A percentile compares a stretch with the other conserved stretches of the same genome.
Evolutionary conservation across 2,888 invertebrate genomes (phyloP).

Genomic region (Thereva nobilitata): DNA sequence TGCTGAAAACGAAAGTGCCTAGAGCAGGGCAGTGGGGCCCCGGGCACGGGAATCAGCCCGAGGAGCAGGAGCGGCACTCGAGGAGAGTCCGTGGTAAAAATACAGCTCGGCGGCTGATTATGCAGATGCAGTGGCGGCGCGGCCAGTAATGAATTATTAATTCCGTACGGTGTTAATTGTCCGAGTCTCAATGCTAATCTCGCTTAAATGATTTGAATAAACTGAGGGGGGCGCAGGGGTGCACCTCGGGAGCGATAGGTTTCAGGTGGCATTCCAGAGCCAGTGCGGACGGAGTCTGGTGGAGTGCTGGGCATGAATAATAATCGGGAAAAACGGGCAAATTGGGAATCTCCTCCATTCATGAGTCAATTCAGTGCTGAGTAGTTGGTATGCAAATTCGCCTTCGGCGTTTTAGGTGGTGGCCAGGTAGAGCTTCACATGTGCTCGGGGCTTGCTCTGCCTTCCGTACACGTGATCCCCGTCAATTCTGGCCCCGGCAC

Average conservation of each 20-base stretch:
- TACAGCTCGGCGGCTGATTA: conserved; percentile 5
- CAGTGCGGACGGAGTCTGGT: not conserved
- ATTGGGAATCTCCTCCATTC: conserved; percentile 32
- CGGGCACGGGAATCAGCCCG: not conserved
- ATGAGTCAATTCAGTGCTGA: conserved; percentile 15
- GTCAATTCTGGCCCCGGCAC: not conserved
- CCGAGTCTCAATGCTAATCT: conserved; percentile 30
- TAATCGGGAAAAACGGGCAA: conserved; percentile 31
- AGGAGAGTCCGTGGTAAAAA: not conserved
- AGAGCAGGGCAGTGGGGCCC: not conserved
- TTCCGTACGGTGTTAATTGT: conserved; percentile 44
- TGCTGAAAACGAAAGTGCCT: conserved; percentile 20
- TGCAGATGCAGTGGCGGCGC: conserved; percentile 10
- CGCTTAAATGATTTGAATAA: conserved; percentile 26
- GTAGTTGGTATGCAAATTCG: conserved; percentile 19
- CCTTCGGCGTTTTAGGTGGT: conserved; percentile 7
- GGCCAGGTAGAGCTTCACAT: conserved; percentile 1
- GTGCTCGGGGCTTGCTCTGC: conserved; percentile 1
- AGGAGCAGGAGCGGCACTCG: not conserved
- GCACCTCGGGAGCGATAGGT: not conserved
- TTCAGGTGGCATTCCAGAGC: conserved; percentile 12
- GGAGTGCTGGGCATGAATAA: conserved; percentile 28
- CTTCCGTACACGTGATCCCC: conserved; percentile 21
- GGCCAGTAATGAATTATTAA: conserved; percentile 45
- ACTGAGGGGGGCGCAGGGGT: conserved; percentile 5